These are phyloP conservation scores for Lutraria rhynchaena DNA, from an alignment of 1,140 invertebrate genomes.

Conservation along the genomic window DNA sequence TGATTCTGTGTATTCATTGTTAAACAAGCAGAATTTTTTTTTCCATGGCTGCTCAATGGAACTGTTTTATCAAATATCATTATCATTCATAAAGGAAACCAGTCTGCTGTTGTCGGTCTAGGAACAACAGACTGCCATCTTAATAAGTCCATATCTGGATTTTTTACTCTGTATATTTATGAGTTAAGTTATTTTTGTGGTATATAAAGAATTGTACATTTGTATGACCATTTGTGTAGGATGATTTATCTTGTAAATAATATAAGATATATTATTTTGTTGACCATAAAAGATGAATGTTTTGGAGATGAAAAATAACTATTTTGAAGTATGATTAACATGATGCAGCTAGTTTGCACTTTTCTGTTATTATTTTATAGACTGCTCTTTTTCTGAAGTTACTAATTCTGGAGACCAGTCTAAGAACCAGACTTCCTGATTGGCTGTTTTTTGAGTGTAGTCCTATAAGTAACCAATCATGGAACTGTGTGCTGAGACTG, in stretches of 20 bases:
- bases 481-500: too few relatives aligned
- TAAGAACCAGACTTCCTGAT: too few relatives aligned
- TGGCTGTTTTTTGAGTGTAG: too few relatives aligned
- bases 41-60: conserved; percentile 23
- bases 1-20: neutral
- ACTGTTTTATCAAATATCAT: conserved; percentile 8
- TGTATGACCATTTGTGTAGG: conserved; percentile 17
- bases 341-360: too few relatives aligned
- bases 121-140: neutral
- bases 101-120: neutral
- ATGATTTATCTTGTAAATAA: conserved; percentile 10
- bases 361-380: too few relatives aligned
- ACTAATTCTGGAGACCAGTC: too few relatives aligned
- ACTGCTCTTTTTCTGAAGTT: too few relatives aligned
- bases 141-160: conserved; percentile 1
- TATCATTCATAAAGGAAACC: neutral
- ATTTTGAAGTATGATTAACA: neutral
- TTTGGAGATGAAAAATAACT: neutral
- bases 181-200: conserved; percentile 45
- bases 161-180: conserved; percentile 32
- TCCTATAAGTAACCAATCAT: too few relatives aligned
- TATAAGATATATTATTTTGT: conserved; percentile 32
- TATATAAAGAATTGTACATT: conserved; percentile 28
- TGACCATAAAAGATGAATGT: conserved; percentile 12
- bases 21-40: conserved; percentile 12